Base-by-base conservation (phyloP, 1,140 invertebrate species). In the Trichomalopsis sarcophagae region DNA sequence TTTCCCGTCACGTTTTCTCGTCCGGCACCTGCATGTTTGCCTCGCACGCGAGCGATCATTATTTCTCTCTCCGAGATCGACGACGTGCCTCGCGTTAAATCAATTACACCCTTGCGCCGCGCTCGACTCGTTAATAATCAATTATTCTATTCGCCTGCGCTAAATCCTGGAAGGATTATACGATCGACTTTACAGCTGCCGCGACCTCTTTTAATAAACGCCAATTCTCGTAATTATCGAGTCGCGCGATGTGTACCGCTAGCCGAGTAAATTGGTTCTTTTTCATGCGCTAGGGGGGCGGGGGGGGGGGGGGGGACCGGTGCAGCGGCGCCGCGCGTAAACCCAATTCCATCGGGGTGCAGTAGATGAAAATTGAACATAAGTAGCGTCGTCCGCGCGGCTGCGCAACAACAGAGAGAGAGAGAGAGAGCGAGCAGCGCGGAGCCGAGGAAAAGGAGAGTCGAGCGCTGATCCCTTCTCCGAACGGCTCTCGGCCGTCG, bases 1-100 rank as follows among this genome's bases (percentile, higher is more conserved):
- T 83, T 83, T 69, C 82, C 33, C 74, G 82, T 83, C 82, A 83
- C 82, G 82, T 83, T 83, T 69, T 55, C 73, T 27, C 62, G 33
- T 47, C 74, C 82, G 73, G 74, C 74, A 83, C 82, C 82, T 83
- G 74, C 74, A 21, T 68, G 74, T 82, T 66, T 62, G 66, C 73
- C 73, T 14, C 74, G 62, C 73, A 66, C 23, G 30, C 50, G 10
- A n/a, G 55, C 50, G 10, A 14, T 75, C 69, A 82, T 82, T 74
- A 74, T 82, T 82, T 82, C 17, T 40, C 17, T 21, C 33, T 21
- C 36, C 7, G 73, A 74, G 69, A 82, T 82, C 71, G 74, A 50
- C 69, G 69, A 71, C 71, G 47, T 74, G 78, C 23, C 80, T 36
- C 55, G 73, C 80, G 69, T 74, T 82, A 74, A 82, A 82, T 82